Evolutionary conservation across 2,113 vertebrate genomes (phyloP), one percentile per base, ranked within the genome.

Genomic region (Istiophorus platypterus): DNA sequence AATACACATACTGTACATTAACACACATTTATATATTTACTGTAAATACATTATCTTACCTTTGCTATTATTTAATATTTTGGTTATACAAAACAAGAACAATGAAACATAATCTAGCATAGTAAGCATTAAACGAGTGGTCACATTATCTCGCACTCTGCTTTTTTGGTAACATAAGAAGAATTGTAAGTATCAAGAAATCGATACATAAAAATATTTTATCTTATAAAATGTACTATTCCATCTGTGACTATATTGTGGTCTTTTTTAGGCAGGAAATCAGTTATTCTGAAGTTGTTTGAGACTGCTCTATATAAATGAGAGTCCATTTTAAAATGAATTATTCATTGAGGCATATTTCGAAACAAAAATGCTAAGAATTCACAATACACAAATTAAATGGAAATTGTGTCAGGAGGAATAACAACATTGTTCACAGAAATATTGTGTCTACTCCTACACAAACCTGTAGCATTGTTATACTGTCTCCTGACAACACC

Each of bases 401-500:
- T 27, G 22, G 27, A 51, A 63, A 18, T 20, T 8, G 6, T 15
- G 54, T 47, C 0, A 61, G 20, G 18, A 52, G 2, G 42, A 58
- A 57, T 47, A 0, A 10, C 17, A 17, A 2, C 17, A 42, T 31
- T 20, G 13, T 29, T 20, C 18, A 71, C n/a, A 27, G 17, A 27
- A 26, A 29, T 31, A 45, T 11, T 12, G 20, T 42, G 29, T 70
- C 14, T 76, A 5, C 15, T 64, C 2, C 13, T 7, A 45, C 15
- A 72, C 63, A 73, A 64, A 61, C 42, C 22, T 68, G 47, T 79
- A 37, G 34, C 57, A n/a, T 3, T 61, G 14, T n/a, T 65, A 18
- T 31, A 71, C 57, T 56, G 57, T 85, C 58, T 82, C 26, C 26
- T 7, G 45, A 18, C 52, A 56, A 24, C 18, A 57, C 49, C 58